Evolutionary conservation across 1,140 invertebrate genomes (phyloP), one percentile per base, ranked within the genome.

Genomic region (Drosophila orosa): DNA sequence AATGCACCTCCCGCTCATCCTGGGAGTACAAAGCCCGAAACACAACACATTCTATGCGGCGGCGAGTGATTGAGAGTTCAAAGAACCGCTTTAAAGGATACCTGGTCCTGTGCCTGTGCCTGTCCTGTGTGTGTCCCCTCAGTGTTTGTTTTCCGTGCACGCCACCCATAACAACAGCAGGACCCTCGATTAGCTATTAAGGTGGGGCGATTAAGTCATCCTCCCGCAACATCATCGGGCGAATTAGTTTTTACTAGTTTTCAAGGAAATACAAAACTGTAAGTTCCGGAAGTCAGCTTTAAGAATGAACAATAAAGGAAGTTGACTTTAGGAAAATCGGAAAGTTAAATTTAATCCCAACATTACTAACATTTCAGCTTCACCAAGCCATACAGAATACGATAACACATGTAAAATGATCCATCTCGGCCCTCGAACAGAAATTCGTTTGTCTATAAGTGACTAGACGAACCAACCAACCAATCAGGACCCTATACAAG

Each of bases 191-290:
- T 67, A 29, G 54, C 59, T 19, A n/a, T 48, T 35, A 33, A 48
- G 60, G 66, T 45, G 67, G 65, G 66, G 48, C 67, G n/a, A 71
- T 71, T 56, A 71, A 71, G 66, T 71, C 67, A 71, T 56, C 33
- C 40, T 47, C 40, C 29, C 44, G 31, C 33, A 25, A 44, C 15
- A 39, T 17, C n/a, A 33, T 31, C 27, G 17, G n/a, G 59, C 24
- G 22, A 60, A 25, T n/a, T 33, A 5, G 19, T 25, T 29, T 45
- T 27, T 9, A 29, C 15, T n/a, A 31, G 29, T n/a, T 52, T 33
- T 10, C 13, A 15, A 22, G 7, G 29, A 33, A 22, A 33, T 52
- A 15, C 5, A 33, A 13, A 52, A 5, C 7, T 33, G 48, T 33
- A 52, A 22, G 29, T 33, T 52, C 13, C 48, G 29, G 29, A 33